Evolutionary conservation across 2,797 vertebrate species (phyloP).

Genomic region (Sternarchorhynchus goeldii): DNA sequence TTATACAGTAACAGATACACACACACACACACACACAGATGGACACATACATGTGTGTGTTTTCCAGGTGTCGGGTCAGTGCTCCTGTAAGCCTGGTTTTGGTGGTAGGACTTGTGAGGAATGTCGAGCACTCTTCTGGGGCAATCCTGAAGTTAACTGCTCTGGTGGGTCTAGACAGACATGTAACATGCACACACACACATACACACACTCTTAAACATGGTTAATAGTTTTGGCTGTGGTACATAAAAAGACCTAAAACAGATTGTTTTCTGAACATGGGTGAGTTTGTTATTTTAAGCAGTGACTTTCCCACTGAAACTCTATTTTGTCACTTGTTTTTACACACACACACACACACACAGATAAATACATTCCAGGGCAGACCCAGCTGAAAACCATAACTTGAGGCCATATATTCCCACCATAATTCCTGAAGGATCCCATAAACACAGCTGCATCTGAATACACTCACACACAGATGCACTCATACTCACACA

Average conservation of each 20-base stretch:
- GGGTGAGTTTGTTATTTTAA: neutral
- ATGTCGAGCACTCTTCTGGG: conserved; percentile 95
- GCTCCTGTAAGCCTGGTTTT: conserved; percentile 90
- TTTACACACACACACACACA: neutral
- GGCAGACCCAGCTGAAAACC: neutral
- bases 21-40: neutral
- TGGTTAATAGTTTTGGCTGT: too few species aligned
- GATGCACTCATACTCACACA: conserved; percentile 1
- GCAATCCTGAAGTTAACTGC: conserved; percentile 86
- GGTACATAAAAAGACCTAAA: neutral
- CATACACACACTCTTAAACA: too few species aligned
- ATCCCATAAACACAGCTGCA: conserved; percentile 22
- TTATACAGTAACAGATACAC: too few species aligned
- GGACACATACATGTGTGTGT: conserved; percentile 14
- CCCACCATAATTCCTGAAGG: conserved; percentile 20
- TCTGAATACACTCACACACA: neutral
- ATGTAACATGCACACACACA: neutral
- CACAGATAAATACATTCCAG: conserved; percentile 17
- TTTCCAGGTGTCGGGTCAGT: conserved; percentile 81
- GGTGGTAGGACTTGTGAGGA: conserved; percentile 91
- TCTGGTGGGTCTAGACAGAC: conserved; percentile 71
- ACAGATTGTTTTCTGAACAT: neutral
- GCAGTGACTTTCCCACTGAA: neutral
- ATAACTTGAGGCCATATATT: conserved; percentile 5
- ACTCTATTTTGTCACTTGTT: neutral